Percentiles rank a stretch among this genome's conserved stretches.
Conservation (phyloP, 2,888 invertebrate species). For the Listrodromus nycthemerus region DNA sequence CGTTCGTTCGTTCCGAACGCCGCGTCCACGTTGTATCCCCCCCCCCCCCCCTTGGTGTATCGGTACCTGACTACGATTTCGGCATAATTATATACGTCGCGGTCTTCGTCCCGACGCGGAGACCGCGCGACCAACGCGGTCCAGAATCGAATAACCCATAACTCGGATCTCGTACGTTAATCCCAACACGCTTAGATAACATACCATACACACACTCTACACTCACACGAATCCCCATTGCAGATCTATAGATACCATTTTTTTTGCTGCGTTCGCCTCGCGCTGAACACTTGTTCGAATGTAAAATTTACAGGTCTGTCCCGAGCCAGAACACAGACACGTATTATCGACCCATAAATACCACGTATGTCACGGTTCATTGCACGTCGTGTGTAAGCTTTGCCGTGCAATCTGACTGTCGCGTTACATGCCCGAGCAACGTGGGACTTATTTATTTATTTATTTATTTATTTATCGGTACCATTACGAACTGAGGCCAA, state of each 20-base stretch:
- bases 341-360: conserved; percentile 40
- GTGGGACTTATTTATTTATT: too few species aligned
- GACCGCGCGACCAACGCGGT: conserved; percentile 66
- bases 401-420: conserved; percentile 20
- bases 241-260: neutral
- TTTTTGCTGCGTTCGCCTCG: conserved; percentile 5
- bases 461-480: conserved; percentile 25
- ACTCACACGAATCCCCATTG: conserved; percentile 23
- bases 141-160: conserved; percentile 67
- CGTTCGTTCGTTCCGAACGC: conserved; percentile 67
- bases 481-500: too few species aligned
- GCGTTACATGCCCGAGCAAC: conserved; percentile 20
- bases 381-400: neutral
- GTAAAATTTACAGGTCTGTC: conserved; percentile 58
- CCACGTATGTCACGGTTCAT: conserved; percentile 52
- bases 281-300: conserved; percentile 51
- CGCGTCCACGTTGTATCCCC: conserved; percentile 49
- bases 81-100: conserved; percentile 82
- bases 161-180: conserved; percentile 66
- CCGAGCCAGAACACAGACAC: conserved; percentile 17
- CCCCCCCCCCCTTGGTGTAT: conserved; percentile 52
- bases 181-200: conserved; percentile 42
- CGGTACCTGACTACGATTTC: conserved; percentile 79
- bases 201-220: conserved; percentile 5
- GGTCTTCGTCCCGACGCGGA: conserved; percentile 74